These are phyloP conservation scores for Megalops atlanticus DNA, from an alignment of 2,113 vertebrate genomes.

Conservation along the genomic window DNA sequence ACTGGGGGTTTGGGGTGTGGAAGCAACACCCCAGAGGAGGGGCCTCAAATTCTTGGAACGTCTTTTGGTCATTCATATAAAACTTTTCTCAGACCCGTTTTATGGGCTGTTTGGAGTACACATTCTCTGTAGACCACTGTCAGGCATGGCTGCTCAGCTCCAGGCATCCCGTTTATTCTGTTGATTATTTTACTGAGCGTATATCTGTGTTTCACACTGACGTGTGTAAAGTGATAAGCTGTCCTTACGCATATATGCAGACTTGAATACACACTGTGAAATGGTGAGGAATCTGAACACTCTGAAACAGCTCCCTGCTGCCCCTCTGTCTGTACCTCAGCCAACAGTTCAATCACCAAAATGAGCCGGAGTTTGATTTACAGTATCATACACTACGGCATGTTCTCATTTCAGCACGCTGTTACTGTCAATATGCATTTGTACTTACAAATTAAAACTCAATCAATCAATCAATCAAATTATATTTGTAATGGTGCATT, in stretches of 20 bases:
- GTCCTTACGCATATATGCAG: too few species aligned
- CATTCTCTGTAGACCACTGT: neutral
- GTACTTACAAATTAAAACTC: too few species aligned
- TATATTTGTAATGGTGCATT: too few species aligned
- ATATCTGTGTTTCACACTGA: neutral
- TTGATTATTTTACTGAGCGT: neutral
- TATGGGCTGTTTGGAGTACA: neutral
- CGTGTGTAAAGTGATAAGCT: too few species aligned
- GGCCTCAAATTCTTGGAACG: neutral
- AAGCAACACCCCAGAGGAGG: neutral
- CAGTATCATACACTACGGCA: too few species aligned
- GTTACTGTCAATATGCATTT: too few species aligned
- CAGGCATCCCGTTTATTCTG: neutral
- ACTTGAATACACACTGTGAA: neutral
- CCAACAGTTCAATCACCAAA: neutral
- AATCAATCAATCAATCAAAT: too few species aligned
- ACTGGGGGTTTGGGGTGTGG: neutral
- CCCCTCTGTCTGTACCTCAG: neutral
- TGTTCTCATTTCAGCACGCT: too few species aligned
- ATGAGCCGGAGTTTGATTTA: neutral
- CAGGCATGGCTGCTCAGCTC: neutral
- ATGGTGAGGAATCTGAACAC: neutral
- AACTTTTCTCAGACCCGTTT: too few species aligned
- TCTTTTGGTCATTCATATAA: neutral
- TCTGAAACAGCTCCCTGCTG: neutral